Percentiles rank a stretch among this genome's conserved stretches.
Evolutionary conservation across 2,113 vertebrate genomes (phyloP).

Genomic region (Phylloscopus trochiloides): DNA sequence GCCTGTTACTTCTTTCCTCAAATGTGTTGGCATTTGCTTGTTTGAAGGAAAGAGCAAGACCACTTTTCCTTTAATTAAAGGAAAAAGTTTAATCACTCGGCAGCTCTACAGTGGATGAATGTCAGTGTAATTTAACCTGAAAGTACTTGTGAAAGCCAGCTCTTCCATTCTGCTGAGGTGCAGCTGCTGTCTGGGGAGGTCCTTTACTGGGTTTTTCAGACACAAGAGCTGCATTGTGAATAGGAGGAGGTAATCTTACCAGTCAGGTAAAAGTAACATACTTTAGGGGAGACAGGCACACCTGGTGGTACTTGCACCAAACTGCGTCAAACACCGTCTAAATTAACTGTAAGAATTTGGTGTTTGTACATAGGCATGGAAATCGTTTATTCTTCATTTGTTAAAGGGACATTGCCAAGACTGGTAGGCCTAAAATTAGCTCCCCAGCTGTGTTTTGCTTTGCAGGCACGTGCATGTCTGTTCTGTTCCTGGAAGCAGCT

Average conservation of each 20-base stretch:
- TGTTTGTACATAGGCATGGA: not conserved
- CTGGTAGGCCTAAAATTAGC: slow-evolving; percentile 64
- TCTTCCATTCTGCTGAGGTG: not conserved
- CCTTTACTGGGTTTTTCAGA: not conserved
- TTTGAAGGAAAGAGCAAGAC: not conserved
- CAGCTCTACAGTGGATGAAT: not conserved
- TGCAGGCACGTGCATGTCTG: slow-evolving; percentile 68
- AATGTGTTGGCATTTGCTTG: not conserved
- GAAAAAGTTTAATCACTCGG: not conserved
- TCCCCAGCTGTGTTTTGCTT: slow-evolving; percentile 72
- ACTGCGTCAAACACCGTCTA: not conserved
- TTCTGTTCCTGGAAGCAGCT: slow-evolving; percentile 58
- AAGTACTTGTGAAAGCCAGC: not conserved
- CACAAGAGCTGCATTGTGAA: not conserved
- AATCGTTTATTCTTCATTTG: not conserved
- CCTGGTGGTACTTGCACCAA: not conserved
- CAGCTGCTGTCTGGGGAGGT: not conserved
- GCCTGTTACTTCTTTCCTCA: not conserved
- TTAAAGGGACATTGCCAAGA: slow-evolving; percentile 60
- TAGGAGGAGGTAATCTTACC: not conserved
- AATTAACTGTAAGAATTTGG: not conserved
- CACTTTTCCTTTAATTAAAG: slow-evolving; percentile 4
- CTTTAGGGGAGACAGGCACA: not conserved
- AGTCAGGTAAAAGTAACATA: not conserved
- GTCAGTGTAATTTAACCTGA: not conserved